These are phyloP conservation scores for Rugalucina vietnamica DNA, from an alignment of 2,888 invertebrate species.

Conservation along the genomic window DNA sequence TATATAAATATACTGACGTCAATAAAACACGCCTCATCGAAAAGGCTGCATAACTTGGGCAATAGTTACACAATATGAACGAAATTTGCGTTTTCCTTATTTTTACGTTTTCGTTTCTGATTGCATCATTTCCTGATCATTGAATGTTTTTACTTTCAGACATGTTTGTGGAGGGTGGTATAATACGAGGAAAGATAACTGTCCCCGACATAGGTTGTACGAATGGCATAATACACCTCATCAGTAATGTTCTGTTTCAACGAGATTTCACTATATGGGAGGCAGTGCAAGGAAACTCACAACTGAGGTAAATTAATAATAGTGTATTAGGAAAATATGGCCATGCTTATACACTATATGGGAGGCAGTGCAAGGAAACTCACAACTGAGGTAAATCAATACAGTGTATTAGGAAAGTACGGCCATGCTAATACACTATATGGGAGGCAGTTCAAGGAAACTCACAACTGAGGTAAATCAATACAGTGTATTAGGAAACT, in stretches of 20 bases:
- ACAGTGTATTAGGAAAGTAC: too few species aligned
- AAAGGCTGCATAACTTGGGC: too few species aligned
- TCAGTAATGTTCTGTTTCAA: conserved; percentile 71
- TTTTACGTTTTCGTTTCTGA: too few species aligned
- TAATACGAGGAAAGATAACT: conserved; percentile 65
- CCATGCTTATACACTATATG: too few species aligned
- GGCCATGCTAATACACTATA: too few species aligned
- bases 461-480: conserved; percentile 70
- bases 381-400: conserved; percentile 71
- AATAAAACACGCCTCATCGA: too few species aligned
- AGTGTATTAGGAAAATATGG: too few species aligned
- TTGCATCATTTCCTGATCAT: too few species aligned
- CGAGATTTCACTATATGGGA: conserved; percentile 75
- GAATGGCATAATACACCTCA: conserved; percentile 76
- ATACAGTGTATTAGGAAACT: too few species aligned
- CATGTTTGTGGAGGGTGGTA: conserved; percentile 70
- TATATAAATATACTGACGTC: too few species aligned
- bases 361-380: conserved; percentile 72
- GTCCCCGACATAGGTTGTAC: conserved; percentile 74
- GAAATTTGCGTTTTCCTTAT: too few species aligned
- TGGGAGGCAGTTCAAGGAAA: conserved; percentile 75
- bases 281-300: conserved; percentile 69
- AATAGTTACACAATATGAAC: too few species aligned
- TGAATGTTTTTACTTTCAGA: conserved; percentile 61
- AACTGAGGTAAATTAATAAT: conserved; percentile 73